phyloP scores from a whole-genome alignment of 2,113 vertebrate species.

The Mesoclemmys tuberculata region DNA sequence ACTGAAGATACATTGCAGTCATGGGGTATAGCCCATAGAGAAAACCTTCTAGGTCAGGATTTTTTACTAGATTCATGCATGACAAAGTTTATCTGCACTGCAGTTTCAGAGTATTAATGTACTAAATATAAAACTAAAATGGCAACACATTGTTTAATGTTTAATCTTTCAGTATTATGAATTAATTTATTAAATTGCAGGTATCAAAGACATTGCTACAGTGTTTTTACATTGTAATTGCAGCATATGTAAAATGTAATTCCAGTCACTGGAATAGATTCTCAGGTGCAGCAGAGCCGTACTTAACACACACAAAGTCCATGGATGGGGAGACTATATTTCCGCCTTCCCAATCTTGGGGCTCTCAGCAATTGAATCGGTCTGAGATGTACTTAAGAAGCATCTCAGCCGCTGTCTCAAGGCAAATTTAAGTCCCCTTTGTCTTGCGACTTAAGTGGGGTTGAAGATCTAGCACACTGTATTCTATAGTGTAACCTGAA shows the following conservation, averaged over 20 bases:
- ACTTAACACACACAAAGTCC: neutral
- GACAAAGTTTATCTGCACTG: slow-evolving; percentile 7
- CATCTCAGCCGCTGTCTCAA: neutral
- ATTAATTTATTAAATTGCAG: neutral
- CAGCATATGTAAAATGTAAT: neutral
- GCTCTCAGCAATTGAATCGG: neutral
- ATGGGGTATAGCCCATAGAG: neutral
- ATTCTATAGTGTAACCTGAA: neutral
- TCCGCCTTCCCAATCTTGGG: neutral
- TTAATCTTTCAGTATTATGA: neutral
- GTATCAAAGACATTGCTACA: neutral
- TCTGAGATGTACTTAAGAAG: neutral
- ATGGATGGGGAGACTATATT: neutral
- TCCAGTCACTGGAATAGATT: neutral
- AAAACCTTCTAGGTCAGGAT: neutral
- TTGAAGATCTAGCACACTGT: neutral
- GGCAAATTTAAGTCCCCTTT: neutral
- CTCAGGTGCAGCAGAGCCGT: neutral
- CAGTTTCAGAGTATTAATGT: neutral
- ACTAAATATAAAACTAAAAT: neutral
- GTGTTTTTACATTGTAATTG: neutral
- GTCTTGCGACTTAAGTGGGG: neutral
- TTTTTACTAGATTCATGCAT: neutral
- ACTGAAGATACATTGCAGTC: neutral
- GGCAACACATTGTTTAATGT: neutral